These are phyloP conservation scores for Leptinotarsa undecemlineata DNA, from an alignment of 1,140 invertebrate species.

Conservation along the genomic window DNA sequence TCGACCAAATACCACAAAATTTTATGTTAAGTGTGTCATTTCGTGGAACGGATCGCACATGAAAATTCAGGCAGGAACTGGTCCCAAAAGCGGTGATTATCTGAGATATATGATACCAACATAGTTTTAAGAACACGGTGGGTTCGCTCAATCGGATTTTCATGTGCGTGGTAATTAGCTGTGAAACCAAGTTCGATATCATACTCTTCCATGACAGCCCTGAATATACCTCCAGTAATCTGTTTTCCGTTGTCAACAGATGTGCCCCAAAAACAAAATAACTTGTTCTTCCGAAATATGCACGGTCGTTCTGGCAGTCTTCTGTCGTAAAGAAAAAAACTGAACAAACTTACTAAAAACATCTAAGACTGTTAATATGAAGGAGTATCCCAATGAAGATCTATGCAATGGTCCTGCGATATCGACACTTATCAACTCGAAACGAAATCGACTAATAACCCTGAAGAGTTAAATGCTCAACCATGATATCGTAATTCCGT, in stretches of 20 bases:
- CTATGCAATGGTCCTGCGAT: too few relatives aligned
- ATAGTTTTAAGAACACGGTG: constrained; percentile 40
- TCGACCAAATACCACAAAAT: constrained; percentile 34
- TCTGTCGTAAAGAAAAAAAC: too few relatives aligned
- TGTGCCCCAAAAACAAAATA: constrained; percentile 41
- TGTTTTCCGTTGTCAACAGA: constrained; percentile 20
- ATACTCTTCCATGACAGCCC: neutral
- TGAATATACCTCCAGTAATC: constrained; percentile 13
- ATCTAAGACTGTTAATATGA: too few relatives aligned
- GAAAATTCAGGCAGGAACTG: constrained; percentile 36
- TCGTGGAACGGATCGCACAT: constrained; percentile 44
- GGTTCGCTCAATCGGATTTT: constrained; percentile 16
- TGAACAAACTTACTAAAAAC: too few relatives aligned
- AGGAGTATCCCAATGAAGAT: too few relatives aligned
- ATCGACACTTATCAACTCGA: too few relatives aligned
- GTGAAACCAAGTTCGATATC: constrained; percentile 12
- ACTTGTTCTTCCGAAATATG: too few relatives aligned
- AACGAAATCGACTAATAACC: too few relatives aligned
- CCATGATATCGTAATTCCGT: too few relatives aligned
- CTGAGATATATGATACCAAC: constrained; percentile 43
- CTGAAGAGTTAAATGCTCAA: too few relatives aligned
- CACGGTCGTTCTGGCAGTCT: too few relatives aligned
- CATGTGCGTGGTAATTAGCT: constrained; percentile 23
- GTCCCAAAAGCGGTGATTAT: constrained; percentile 49
- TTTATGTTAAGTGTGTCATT: constrained; percentile 44